Base-by-base conservation (phyloP, 2,888 invertebrate species). In the Cryptocephalus primarius region DNA sequence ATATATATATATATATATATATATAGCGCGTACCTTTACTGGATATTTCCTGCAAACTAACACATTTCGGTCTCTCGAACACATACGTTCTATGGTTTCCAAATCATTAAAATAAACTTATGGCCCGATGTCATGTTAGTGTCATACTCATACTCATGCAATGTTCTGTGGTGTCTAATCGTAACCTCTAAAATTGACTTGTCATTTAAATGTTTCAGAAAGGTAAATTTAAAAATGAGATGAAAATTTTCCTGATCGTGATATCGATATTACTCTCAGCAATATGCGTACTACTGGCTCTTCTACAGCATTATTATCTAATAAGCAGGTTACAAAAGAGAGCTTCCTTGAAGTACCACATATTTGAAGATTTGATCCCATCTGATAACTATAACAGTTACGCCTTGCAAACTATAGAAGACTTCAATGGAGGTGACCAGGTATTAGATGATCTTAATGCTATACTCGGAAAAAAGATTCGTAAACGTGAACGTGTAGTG, bases 301-400 rank as follows among this genome's bases (percentile, higher is more conserved):
- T 67, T 52, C 56, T 69, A 31, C 68, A 69, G 55, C 64, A 67
- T 54, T 67, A 64, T 48, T 65, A 66, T 50, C 57, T 66, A 50
- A 58, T 60, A 51, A 57, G 57, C 42, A 59, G 56, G 40, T 49
- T 61, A 51, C 54, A 62, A 49, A 63, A 54, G 46, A 56, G 60
- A 46, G 50, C 59, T 14, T 48, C 50, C 10, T 55, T 59, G 31
- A 63, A 58, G 43, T 55, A 56, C 38, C 61, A 64, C 47, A 55
- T 64, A 40, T 71, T 70, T 53, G 66, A 66, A 49, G 69, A 71
- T 57, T 55, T 70, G 39, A 69, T 71, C 40, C 62, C 66, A 38
- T 60, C 64, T 9, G 64, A 65, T 50, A 53, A 54, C 6, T 54
- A 51, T 43, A 58, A 56, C 22, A 49, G 61, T 39, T 47, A 49